Percentiles rank a stretch among this genome's conserved stretches.
These are phyloP conservation scores for Antheraea yamamai DNA, from an alignment of 2,888 invertebrate species.

Conservation along the genomic window DNA sequence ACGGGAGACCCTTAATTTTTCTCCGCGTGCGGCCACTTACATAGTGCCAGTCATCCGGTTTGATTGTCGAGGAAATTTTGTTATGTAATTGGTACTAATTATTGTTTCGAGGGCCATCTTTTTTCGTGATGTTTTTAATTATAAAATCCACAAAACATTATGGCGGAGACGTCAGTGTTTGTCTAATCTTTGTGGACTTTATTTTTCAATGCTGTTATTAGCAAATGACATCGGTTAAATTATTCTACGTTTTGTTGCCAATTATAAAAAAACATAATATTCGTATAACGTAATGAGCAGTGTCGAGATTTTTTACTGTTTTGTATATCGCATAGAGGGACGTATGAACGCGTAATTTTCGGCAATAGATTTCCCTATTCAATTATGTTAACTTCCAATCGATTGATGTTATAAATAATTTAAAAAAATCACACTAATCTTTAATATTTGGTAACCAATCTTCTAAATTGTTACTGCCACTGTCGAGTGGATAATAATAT, in stretches of 20 bases:
- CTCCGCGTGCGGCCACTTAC: constrained; percentile 75
- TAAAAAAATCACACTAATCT: no score
- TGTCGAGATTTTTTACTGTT: neutral
- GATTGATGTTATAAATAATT: neutral
- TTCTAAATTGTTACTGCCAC: no score
- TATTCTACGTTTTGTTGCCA: neutral
- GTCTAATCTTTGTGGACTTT: constrained; percentile 12
- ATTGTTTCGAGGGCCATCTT: constrained; percentile 69
- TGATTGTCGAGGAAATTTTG: constrained; percentile 74
- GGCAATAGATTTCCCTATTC: neutral
- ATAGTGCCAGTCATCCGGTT: constrained; percentile 76
- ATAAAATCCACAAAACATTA: constrained; percentile 21
- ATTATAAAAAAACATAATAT: neutral
- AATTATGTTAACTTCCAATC: neutral
- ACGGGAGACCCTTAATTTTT: constrained; percentile 58
- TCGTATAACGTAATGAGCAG: neutral
- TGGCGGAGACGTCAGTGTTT: constrained; percentile 14
- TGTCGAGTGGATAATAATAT: neutral
- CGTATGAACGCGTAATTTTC: neutral
- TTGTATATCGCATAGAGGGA: neutral
- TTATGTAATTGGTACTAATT: constrained; percentile 77
- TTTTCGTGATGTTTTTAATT: constrained; percentile 47
- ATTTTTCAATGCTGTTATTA: neutral
- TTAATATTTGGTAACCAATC: no score
- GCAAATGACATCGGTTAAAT: constrained; percentile 2